Evolutionary conservation across 2,113 vertebrate species (phyloP).

Genomic region (Stigmatopora nigra): DNA sequence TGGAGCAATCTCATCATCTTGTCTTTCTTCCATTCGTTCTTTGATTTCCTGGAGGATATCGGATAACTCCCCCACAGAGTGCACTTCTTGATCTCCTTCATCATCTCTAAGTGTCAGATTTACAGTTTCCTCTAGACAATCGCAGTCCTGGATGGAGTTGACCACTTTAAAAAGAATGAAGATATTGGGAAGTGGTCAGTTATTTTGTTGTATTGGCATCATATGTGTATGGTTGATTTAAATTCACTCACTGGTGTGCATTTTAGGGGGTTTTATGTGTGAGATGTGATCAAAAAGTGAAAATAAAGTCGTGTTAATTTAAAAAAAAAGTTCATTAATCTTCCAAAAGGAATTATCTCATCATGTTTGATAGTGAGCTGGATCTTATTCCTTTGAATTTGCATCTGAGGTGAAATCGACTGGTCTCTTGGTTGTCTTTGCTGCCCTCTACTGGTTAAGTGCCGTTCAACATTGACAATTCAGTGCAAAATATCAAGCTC

Average conservation of each 20-base stretch:
- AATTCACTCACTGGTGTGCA: neutral
- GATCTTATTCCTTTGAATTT: neutral
- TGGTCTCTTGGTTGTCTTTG: constrained; percentile 26
- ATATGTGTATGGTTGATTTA: neutral
- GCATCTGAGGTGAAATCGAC: too few species aligned
- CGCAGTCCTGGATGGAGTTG: constrained; percentile 56
- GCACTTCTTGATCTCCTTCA: constrained; percentile 36
- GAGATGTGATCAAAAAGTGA: neutral
- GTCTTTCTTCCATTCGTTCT: constrained; percentile 46
- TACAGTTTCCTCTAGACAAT: constrained; percentile 43
- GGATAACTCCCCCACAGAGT: constrained; percentile 36
- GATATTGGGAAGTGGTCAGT: neutral
- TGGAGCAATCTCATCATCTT: constrained; percentile 47
- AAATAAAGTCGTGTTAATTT: neutral
- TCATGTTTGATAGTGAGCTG: neutral
- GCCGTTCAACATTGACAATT: neutral
- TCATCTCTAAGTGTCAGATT: constrained; percentile 24
- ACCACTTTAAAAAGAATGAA: constrained; percentile 39
- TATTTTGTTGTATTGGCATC: neutral
- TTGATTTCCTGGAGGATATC: constrained; percentile 50
- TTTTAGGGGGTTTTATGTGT: neutral
- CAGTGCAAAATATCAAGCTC: neutral
- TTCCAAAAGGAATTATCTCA: neutral
- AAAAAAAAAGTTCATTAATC: neutral
- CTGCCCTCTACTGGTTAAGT: constrained; percentile 47